These are phyloP conservation scores for Oryzias dopingdopingensis DNA, from an alignment of 2,797 vertebrate species.

Conservation along the genomic window DNA sequence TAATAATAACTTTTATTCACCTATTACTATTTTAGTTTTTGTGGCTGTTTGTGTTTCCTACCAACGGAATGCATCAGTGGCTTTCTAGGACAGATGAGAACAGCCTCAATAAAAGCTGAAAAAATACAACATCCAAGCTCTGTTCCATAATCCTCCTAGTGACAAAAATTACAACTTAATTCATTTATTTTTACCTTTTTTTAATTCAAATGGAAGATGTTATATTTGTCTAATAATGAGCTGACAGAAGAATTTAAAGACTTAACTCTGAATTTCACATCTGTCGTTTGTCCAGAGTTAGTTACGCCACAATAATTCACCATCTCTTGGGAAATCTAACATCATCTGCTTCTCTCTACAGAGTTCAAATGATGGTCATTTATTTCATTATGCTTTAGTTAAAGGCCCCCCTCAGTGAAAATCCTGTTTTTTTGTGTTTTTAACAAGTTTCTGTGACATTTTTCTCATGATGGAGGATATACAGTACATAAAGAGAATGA, in stretches of 20 bases:
- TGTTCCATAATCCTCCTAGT: not conserved
- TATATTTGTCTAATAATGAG: not conserved
- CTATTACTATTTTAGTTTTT: conserved; percentile 3
- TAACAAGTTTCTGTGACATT: too few species aligned
- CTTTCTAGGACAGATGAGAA: conserved; percentile 22
- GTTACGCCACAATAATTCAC: not conserved
- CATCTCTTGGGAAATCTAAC: not conserved
- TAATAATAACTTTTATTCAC: conserved; percentile 23
- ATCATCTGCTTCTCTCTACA: not conserved
- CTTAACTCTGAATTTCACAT: not conserved
- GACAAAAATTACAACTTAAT: not conserved
- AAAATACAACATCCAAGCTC: not conserved
- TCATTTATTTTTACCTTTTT: not conserved
- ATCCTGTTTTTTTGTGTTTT: too few species aligned
- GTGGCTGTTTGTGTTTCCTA: conserved; percentile 9
- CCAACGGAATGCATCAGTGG: conserved; percentile 16
- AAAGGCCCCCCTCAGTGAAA: too few species aligned
- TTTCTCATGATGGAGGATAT: too few species aligned
- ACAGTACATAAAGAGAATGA: too few species aligned
- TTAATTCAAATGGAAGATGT: not conserved
- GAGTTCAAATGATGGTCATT: too few species aligned
- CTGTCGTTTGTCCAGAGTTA: not conserved
- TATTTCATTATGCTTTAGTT: too few species aligned
- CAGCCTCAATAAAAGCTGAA: not conserved
- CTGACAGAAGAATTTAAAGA: not conserved